Evolutionary conservation across 1,140 invertebrate genomes (phyloP).

Genomic region (Pseudomyrmex cubaensis): DNA sequence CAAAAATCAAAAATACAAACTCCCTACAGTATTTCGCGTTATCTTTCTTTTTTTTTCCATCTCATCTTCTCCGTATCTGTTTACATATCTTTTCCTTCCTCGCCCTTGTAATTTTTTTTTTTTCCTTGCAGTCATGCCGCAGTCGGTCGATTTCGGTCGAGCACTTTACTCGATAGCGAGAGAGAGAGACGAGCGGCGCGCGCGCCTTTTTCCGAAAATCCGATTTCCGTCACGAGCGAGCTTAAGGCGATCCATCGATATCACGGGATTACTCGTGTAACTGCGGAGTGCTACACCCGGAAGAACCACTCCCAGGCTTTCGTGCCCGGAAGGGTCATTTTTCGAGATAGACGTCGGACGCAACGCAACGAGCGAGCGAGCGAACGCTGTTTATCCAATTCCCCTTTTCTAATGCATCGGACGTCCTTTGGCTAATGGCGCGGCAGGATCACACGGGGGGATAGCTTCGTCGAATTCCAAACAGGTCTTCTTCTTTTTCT

Average conservation of each 20-base stretch:
- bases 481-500: background rate
- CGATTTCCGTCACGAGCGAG: conserved; percentile 47
- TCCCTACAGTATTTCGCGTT: background rate
- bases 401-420: conserved; percentile 31
- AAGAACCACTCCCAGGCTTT: conserved; percentile 10
- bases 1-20: no score
- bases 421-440: conserved; percentile 23
- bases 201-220: conserved; percentile 54
- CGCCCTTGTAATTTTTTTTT: conserved; percentile 22
- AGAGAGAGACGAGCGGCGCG: conserved; percentile 30
- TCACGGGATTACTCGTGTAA: conserved; percentile 46
- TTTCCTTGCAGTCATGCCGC: background rate
- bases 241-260: conserved; percentile 49
- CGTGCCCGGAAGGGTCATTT: conserved; percentile 27
- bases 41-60: background rate
- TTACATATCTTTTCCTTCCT: conserved; percentile 20
- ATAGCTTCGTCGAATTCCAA: conserved; percentile 19
- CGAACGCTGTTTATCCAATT: conserved; percentile 34
- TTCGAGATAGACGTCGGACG: conserved; percentile 14
- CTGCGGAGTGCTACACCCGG: conserved; percentile 6
- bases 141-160: conserved; percentile 31
- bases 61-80: conserved; percentile 9
- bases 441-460: background rate
- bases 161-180: conserved; percentile 46
- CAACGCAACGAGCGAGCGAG: background rate